A percentile compares a stretch with the other conserved stretches of the same genome.
phyloP scores from a whole-genome alignment of 1,140 invertebrate genomes.

The Dysdera silvatica region DNA sequence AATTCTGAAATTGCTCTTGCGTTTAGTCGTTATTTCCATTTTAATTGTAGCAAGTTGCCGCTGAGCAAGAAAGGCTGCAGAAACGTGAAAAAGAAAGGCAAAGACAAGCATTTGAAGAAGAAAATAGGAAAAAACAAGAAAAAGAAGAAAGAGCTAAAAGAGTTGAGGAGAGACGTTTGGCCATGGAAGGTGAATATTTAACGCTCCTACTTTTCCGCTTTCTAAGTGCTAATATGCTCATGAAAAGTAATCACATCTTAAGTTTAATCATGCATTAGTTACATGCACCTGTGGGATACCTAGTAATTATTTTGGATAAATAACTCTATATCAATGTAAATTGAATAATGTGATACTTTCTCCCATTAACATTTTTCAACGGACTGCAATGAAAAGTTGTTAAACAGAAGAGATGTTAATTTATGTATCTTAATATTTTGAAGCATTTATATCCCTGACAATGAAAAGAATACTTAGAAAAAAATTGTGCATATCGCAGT shows the following conservation, averaged over 20 bases:
- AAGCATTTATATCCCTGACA: no score
- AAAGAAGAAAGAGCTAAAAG: conserved; percentile 8
- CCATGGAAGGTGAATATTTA: conserved; percentile 10
- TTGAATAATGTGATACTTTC: no score
- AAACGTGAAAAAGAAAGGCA: not conserved
- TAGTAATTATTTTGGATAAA: no score
- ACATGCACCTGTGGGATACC: no score
- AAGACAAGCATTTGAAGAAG: conserved; percentile 7
- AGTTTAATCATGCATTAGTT: no score
- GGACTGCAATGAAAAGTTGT: no score
- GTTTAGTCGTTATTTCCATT: not conserved
- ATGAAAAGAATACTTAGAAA: no score
- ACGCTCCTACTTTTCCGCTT: not conserved
- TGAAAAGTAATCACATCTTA: not conserved
- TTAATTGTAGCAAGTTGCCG: conserved; percentile 14
- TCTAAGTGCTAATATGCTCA: not conserved
- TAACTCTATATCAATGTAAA: no score
- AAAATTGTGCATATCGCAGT: no score
- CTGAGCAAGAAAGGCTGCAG: conserved; percentile 15
- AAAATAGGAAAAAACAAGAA: not conserved
- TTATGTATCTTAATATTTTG: no score
- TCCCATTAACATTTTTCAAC: no score
- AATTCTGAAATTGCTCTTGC: not conserved
- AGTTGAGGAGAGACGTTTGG: conserved; percentile 17
- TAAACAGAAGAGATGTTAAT: no score